Percentiles rank a stretch among this genome's conserved stretches.
phyloP scores from a whole-genome alignment of 1,140 invertebrate genomes.

The Nixonia krombeini region DNA sequence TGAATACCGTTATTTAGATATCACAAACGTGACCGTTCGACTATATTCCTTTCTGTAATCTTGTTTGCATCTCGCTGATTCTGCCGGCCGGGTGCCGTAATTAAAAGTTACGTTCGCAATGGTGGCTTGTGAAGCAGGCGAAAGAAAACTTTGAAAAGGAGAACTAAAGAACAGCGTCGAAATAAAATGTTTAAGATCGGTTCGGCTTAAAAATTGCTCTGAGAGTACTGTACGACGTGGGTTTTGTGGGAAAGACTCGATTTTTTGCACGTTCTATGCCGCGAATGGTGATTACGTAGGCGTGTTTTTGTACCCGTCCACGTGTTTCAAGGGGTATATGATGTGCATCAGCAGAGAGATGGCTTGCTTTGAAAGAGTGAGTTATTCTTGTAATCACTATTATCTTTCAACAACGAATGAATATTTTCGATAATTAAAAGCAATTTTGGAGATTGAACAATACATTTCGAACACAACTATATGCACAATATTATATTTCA shows the following conservation, averaged over 20 bases:
- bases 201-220: neutral
- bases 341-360: constrained; percentile 8
- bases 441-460: too few relatives aligned
- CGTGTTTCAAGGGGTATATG: neutral
- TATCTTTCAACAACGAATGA: too few relatives aligned
- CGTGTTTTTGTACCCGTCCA: neutral
- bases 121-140: neutral
- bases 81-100: constrained; percentile 4
- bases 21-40: neutral
- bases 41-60: neutral
- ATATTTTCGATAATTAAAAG: too few relatives aligned
- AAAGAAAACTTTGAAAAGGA: neutral
- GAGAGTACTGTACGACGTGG: neutral
- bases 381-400: too few relatives aligned
- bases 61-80: neutral
- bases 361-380: constrained; percentile 6
- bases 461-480: too few relatives aligned
- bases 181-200: neutral
- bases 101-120: constrained; percentile 2
- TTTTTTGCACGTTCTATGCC: too few relatives aligned
- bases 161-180: too few relatives aligned
- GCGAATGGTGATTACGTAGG: neutral
- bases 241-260: neutral
- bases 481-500: too few relatives aligned
- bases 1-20: neutral